Evolutionary conservation across 1,140 invertebrate species (phyloP).

Genomic region (Ceratina calcarata): DNA sequence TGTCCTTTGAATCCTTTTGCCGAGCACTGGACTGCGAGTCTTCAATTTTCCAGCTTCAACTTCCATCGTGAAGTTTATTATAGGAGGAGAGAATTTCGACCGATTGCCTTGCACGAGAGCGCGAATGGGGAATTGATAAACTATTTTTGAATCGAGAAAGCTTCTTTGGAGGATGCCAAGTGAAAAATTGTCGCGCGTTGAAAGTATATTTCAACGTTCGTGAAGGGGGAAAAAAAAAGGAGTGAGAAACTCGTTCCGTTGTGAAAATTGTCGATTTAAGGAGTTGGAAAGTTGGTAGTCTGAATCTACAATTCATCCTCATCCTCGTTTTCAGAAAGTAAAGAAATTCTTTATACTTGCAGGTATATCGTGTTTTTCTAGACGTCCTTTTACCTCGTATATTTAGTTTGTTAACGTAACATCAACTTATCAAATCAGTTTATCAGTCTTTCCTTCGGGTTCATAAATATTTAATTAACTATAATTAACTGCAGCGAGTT

Average conservation of each 20-base stretch:
- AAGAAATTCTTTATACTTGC: no score
- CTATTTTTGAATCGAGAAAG: neutral
- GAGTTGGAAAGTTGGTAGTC: neutral
- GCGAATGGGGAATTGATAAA: conserved; percentile 11
- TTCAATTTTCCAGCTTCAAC: conserved; percentile 11
- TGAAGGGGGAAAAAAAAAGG: neutral
- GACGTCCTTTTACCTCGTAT: no score
- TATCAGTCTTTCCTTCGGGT: no score
- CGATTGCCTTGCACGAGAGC: neutral
- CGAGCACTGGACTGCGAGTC: neutral
- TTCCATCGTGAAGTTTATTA: neutral
- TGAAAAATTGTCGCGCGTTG: neutral
- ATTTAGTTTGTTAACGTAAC: no score
- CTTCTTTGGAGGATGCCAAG: neutral
- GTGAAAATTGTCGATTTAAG: neutral
- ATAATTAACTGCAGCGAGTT: neutral
- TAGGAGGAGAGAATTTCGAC: conserved; percentile 13
- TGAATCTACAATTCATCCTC: neutral
- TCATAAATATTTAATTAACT: no score
- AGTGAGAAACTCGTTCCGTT: neutral
- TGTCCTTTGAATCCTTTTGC: conserved; percentile 21
- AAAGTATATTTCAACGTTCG: neutral
- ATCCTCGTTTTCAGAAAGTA: no score
- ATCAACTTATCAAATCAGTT: no score
- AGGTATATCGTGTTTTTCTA: no score